A percentile compares a stretch with the other conserved stretches of the same genome.
phyloP scores from a whole-genome alignment of 2,113 vertebrate species.

The Lichenostomus cassidix region DNA sequence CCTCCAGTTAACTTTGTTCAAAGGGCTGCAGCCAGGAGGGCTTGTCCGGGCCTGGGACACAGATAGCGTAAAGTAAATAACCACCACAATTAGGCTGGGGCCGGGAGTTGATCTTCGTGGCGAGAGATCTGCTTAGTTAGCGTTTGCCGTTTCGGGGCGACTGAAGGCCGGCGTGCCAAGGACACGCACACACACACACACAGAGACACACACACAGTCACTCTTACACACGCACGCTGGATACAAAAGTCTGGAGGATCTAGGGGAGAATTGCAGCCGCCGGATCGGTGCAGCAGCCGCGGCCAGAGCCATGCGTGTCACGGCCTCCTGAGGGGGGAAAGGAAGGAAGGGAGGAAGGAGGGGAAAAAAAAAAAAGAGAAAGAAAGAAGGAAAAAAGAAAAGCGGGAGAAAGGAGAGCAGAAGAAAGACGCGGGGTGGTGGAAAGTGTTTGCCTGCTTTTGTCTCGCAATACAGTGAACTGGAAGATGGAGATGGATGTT shows the following conservation, averaged over 20 bases:
- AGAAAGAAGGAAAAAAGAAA: background rate
- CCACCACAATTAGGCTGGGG: background rate
- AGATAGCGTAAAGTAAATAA: slow-evolving; percentile 51
- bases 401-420: background rate
- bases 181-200: slow-evolving; percentile 36
- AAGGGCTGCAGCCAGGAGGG: slow-evolving; percentile 37
- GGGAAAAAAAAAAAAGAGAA: background rate
- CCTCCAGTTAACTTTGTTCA: slow-evolving; percentile 71
- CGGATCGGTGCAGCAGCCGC: slow-evolving; percentile 48
- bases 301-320: slow-evolving; percentile 69
- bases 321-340: slow-evolving; percentile 59
- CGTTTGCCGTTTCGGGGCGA: slow-evolving; percentile 62
- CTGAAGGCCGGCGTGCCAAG: slow-evolving; percentile 71
- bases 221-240: slow-evolving; percentile 21
- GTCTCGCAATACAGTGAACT: slow-evolving; percentile 76
- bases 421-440: slow-evolving; percentile 59
- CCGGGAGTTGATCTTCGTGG: slow-evolving; percentile 18
- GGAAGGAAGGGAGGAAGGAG: background rate
- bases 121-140: slow-evolving; percentile 49
- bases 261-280: slow-evolving; percentile 26
- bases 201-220: background rate
- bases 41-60: slow-evolving; percentile 50
- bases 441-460: slow-evolving; percentile 74
- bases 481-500: slow-evolving; percentile 88
- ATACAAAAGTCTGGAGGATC: slow-evolving; percentile 58